These are phyloP conservation scores for Rhagonycha fulva DNA, from an alignment of 2,888 invertebrate species.

Conservation along the genomic window DNA sequence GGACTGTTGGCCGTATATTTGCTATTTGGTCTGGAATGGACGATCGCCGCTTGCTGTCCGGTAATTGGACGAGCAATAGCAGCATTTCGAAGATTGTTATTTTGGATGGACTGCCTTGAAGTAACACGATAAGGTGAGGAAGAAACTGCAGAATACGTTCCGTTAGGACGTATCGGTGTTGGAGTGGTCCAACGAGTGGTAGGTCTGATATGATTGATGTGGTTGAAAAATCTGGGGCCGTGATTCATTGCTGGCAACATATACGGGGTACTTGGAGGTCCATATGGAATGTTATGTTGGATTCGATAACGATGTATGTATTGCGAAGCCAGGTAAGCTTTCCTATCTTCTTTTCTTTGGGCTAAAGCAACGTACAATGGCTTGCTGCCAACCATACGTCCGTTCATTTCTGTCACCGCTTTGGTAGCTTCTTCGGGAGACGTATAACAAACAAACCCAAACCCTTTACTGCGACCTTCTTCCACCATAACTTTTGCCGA, in stretches of 20 bases:
- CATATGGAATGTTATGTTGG: conserved; percentile 71
- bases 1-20: conserved; percentile 85
- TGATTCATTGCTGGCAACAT: conserved; percentile 90
- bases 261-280: conserved; percentile 70
- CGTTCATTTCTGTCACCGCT: conserved; percentile 75
- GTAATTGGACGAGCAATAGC: conserved; percentile 82
- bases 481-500: conserved; percentile 70
- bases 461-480: conserved; percentile 59
- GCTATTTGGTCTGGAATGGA: conserved; percentile 73
- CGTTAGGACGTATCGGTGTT: conserved; percentile 70
- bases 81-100: conserved; percentile 68
- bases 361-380: conserved; percentile 74
- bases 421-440: conserved; percentile 72
- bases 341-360: conserved; percentile 72
- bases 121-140: conserved; percentile 45
- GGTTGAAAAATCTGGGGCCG: conserved; percentile 86
- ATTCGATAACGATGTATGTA: conserved; percentile 81
- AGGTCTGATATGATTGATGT: conserved; percentile 87
- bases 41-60: conserved; percentile 75
- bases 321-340: conserved; percentile 69
- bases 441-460: conserved; percentile 75
- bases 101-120: conserved; percentile 59
- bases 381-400: conserved; percentile 68
- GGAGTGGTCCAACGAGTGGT: conserved; percentile 84
- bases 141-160: conserved; percentile 62